Conservation (phyloP, 1,140 invertebrate species). For the Zaprionus tsacasi region DNA sequence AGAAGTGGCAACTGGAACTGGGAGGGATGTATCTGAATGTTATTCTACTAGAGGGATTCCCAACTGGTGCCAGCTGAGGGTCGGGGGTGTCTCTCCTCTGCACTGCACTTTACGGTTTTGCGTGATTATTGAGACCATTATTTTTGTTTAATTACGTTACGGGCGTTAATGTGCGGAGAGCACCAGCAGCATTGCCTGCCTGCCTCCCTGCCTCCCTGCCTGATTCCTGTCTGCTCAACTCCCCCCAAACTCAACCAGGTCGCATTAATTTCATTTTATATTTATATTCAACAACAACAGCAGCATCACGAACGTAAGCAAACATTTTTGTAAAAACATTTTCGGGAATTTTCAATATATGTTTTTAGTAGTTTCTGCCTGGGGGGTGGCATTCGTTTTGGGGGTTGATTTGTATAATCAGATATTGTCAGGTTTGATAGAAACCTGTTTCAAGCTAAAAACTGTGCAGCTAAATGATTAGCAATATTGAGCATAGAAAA, state of each 20-base stretch:
- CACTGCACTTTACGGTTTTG: slow-evolving; percentile 62
- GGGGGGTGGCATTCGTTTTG: slow-evolving; percentile 10
- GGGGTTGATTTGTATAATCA: slow-evolving; percentile 9
- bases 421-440: background rate
- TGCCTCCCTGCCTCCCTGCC: background rate
- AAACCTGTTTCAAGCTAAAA: background rate
- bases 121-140: slow-evolving; percentile 81
- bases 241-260: slow-evolving; percentile 32
- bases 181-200: slow-evolving; percentile 34
- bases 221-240: background rate
- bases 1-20: slow-evolving; percentile 14
- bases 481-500: background rate
- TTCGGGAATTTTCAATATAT: slow-evolving; percentile 45
- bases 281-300: slow-evolving; percentile 45
- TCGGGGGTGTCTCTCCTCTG: slow-evolving; percentile 27
- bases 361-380: slow-evolving; percentile 22
- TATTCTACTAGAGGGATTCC: background rate
- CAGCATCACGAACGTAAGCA: slow-evolving; percentile 1
- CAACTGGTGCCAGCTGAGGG: background rate
- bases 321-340: slow-evolving; percentile 25
- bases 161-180: slow-evolving; percentile 74
- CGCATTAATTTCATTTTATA: slow-evolving; percentile 54
- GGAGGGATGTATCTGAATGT: slow-evolving; percentile 10
- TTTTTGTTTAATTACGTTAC: slow-evolving; percentile 83
- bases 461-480: background rate